Evolutionary conservation across 23 tunicate genomes (phyloP), one percentile per base, ranked within the genome.

Genomic region (Trididemnum clinides): DNA sequence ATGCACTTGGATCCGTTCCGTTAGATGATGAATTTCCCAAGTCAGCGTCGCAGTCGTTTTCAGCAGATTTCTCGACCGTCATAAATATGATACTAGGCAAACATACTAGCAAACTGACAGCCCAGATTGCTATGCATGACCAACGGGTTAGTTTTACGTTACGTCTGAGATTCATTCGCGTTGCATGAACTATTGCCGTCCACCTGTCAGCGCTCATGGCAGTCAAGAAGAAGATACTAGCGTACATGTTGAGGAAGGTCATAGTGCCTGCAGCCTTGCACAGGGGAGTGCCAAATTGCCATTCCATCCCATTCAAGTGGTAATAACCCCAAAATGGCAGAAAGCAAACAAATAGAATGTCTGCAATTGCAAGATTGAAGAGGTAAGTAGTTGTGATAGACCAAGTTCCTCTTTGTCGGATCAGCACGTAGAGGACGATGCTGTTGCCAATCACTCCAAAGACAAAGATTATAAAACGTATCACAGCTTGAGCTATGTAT

Each of bases 131-230:
- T 1, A 65, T 51, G 44, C 96, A 86, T 19, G 81, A 78, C 64
- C 78, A 72, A 18, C 90, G 77, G 4, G 90, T 81, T 18, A 70
- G 54, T 4, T 44, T 77, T 0, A 88, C 30, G 51, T 50, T 86
- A 20, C 90, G 77, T 1, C 74, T 26, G 31, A 26, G 54, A 33
- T 76, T 86, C 35, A 91, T 78, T 0, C 87, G 44, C 4, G 96
- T 83, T 30, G 97, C 91, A 25, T 92, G 88, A 1, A 92, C 97
- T 1, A 92, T 90, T 2, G 97, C 97, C 33, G 83, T 76, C 84
- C 84, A 93, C 22, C 98, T 64, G 57, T 93, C 98, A 23, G 80
- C 87, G 72, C 90, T 85, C 84, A 93, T 88, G 0, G 98, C 98
- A 0, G 93, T 88, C 21, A 93, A 87, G 35, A 88, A 88, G 79